Base-by-base conservation (phyloP, 2,113 vertebrate genomes). In the Phalacrocorax aristotelis region DNA sequence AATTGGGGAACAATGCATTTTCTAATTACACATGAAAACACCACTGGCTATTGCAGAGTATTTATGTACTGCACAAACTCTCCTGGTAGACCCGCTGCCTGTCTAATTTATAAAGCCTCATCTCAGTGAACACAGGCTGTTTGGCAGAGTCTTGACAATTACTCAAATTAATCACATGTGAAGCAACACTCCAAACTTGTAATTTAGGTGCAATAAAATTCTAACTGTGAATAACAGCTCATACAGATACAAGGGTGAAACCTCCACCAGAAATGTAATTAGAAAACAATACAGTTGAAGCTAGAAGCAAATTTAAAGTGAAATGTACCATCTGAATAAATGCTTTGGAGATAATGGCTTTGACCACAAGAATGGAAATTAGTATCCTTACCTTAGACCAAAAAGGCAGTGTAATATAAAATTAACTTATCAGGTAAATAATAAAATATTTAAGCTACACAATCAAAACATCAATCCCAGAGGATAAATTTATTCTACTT, bases 151-250 rank as follows among this genome's bases (percentile, higher is more conserved):
- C 95, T 48, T 92, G 93, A 95, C 87, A 96, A 97, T 97, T 97
- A 94, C 87, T 97, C 92, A 96, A 95, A 96, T 95, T 97, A 97
- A 97, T 97, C 96, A 95, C 84, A 97, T 84, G 72, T 97, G 96
- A 97, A 97, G 76, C 60, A 96, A 89, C 72, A 88, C 85, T 96
- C 76, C 69, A 94, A 90, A 96, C 78, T 96, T 90, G 89, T 94
- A 94, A 97, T 96, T 97, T 96, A 96, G 87, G 72, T 84, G 52
- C 84, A 94, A 93, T 97, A 96, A 97, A 96, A 96, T 95, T 93
- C 83, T 76, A 94, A 88, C 86, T 83, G 87, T 95, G 84, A 93
- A 85, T 95, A 97, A 95, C 75, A 70, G 87, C 68, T 93, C 30
- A 61, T 89, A 74, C 3, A 34, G 75, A 90, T 95, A 90, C 32